Conservation (phyloP, 2,113 vertebrate genomes). For the Redunca redunca region DNA sequence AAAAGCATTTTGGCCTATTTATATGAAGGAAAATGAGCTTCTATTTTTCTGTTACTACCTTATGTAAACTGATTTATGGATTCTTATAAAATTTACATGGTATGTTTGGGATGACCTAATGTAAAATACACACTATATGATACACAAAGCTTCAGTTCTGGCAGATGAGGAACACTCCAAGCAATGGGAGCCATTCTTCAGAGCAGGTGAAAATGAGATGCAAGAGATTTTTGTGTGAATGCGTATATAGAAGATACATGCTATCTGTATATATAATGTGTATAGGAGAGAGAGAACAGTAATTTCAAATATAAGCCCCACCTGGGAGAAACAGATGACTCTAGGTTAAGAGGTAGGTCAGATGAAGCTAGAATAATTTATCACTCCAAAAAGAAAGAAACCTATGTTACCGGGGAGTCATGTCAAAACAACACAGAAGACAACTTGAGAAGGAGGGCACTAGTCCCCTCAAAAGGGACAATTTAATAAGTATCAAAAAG, state of each 20-base stretch:
- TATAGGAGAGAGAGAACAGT: neutral
- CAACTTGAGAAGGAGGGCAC: neutral
- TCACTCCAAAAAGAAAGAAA: neutral
- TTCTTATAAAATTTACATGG: neutral
- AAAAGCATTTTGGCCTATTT: conserved; percentile 10
- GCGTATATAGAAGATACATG: neutral
- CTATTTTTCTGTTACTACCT: neutral
- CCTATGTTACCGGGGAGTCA: neutral
- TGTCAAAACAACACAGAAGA: neutral
- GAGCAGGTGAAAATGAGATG: neutral
- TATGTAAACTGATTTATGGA: neutral
- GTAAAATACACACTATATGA: neutral
- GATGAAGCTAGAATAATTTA: neutral
- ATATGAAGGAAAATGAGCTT: neutral
- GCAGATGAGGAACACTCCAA: neutral
- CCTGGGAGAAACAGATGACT: neutral
- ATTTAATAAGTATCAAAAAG: neutral
- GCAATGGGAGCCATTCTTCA: neutral
- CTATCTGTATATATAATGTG: neutral
- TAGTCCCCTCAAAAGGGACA: neutral
- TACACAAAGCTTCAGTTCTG: conserved; percentile 9
- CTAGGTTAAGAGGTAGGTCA: neutral
- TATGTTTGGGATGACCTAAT: neutral
- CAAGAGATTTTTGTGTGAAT: neutral
- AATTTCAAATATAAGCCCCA: neutral